Evolutionary conservation across 1,140 invertebrate species (phyloP).

Genomic region (Proales similis): DNA sequence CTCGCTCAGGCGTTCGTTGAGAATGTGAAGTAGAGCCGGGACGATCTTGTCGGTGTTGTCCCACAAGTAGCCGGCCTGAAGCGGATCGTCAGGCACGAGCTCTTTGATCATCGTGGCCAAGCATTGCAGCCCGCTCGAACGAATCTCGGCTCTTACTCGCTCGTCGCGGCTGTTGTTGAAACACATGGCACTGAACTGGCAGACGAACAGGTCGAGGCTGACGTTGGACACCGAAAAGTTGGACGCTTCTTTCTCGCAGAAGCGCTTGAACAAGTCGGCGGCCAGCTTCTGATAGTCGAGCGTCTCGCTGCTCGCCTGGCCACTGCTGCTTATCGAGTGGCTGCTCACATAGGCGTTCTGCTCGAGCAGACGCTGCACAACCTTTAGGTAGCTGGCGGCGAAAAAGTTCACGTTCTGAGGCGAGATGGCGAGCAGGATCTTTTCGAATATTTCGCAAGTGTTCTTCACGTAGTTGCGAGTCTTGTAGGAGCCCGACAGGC

Average conservation of each 20-base stretch:
- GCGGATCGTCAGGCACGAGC: conserved; percentile 4
- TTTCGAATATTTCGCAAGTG: conserved; percentile 22
- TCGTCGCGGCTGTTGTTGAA: conserved; percentile 24
- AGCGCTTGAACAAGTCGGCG: conserved; percentile 17
- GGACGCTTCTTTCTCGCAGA: conserved; percentile 32
- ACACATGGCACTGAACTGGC: conserved; percentile 28
- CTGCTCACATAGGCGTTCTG: not conserved
- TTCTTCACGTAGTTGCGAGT: conserved; percentile 1
- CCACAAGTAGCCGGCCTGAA: conserved; percentile 27
- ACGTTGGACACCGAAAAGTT: conserved; percentile 7
- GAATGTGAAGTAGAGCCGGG: conserved; percentile 1
- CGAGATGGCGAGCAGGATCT: conserved; percentile 13
- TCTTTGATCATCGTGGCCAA: conserved; percentile 3
- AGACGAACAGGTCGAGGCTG: conserved; percentile 34
- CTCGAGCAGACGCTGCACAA: conserved; percentile 22
- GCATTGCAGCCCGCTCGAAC: conserved; percentile 23
- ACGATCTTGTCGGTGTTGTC: conserved; percentile 33
- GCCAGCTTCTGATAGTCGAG: conserved; percentile 21
- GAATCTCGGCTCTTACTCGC: not conserved
- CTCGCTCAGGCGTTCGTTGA: conserved; percentile 1
- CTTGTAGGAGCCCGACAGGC: conserved; percentile 6
- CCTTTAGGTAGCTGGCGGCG: conserved; percentile 19
- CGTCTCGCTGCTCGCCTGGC: not conserved
- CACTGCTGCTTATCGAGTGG: no score
- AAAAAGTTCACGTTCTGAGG: conserved; percentile 30